These are phyloP conservation scores for Sterrhoptilus dennistouni DNA, from an alignment of 2,113 vertebrate genomes.

Conservation along the genomic window DNA sequence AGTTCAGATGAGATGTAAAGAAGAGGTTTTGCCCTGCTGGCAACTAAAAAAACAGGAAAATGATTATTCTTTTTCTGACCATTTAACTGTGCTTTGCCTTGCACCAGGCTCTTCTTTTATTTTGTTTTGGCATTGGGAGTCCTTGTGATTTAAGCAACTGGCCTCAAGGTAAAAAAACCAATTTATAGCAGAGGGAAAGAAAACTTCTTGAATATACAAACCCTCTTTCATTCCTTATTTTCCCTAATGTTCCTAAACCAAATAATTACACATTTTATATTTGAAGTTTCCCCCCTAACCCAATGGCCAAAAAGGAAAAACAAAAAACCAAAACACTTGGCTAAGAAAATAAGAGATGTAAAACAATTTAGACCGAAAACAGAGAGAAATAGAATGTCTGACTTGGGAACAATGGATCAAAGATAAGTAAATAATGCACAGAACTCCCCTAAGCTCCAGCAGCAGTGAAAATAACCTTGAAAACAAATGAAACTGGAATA, in stretches of 20 bases:
- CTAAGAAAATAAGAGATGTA: slow-evolving; percentile 4
- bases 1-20: slow-evolving; percentile 13
- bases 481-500: slow-evolving; percentile 34
- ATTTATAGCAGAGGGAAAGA: not conserved
- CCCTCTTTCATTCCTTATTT: not conserved
- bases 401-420: slow-evolving; percentile 35
- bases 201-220: not conserved
- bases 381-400: not conserved
- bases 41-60: not conserved
- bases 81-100: not conserved
- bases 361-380: not conserved
- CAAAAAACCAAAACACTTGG: not conserved
- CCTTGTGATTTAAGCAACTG: not conserved
- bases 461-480: slow-evolving; percentile 11
- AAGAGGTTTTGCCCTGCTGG: slow-evolving; percentile 33
- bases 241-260: not conserved
- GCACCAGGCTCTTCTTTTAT: not conserved
- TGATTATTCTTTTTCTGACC: not conserved
- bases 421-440: slow-evolving; percentile 34
- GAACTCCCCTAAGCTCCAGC: slow-evolving; percentile 21
- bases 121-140: not conserved
- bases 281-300: not conserved
- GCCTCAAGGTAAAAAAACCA: not conserved
- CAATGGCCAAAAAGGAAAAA: not conserved
- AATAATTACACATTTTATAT: not conserved